A percentile compares a stretch with the other conserved stretches of the same genome.
Evolutionary conservation across 1,140 invertebrate genomes (phyloP).

Genomic region (Archivesica marissinica): DNA sequence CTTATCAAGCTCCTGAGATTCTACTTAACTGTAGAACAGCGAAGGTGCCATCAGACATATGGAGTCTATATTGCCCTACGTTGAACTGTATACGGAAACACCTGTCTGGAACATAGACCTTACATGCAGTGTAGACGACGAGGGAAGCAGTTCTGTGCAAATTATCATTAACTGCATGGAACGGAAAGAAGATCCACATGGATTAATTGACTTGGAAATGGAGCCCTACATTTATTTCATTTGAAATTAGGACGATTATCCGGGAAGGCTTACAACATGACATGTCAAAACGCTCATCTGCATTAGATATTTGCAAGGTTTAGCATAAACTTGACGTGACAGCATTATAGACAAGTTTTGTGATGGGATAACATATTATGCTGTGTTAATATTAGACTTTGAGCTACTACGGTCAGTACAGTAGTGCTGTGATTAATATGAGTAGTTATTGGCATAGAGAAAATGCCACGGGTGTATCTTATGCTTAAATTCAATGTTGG

Average conservation of each 20-base stretch:
- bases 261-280: conserved; percentile 40
- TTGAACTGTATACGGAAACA: conserved; percentile 14
- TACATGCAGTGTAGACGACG: background rate
- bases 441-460: too few species aligned
- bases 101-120: conserved; percentile 11
- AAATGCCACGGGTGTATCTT: too few species aligned
- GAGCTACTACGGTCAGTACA: too few species aligned
- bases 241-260: conserved; percentile 12
- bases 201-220: conserved; percentile 15
- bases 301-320: conserved; percentile 24
- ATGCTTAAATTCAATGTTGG: too few species aligned
- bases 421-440: too few species aligned
- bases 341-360: too few species aligned
- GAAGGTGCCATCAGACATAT: conserved; percentile 1
- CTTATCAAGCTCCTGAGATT: conserved; percentile 55
- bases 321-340: too few species aligned
- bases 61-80: conserved; percentile 21
- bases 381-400: too few species aligned
- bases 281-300: background rate
- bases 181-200: conserved; percentile 40
- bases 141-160: background rate
- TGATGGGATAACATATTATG: too few species aligned
- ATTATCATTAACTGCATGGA: conserved; percentile 18
- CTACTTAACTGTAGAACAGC: conserved; percentile 17
- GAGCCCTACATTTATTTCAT: conserved; percentile 10